Evolutionary conservation across 2,797 vertebrate species (phyloP), one percentile per base, ranked within the genome.

Genomic region (Falco biarmicus): DNA sequence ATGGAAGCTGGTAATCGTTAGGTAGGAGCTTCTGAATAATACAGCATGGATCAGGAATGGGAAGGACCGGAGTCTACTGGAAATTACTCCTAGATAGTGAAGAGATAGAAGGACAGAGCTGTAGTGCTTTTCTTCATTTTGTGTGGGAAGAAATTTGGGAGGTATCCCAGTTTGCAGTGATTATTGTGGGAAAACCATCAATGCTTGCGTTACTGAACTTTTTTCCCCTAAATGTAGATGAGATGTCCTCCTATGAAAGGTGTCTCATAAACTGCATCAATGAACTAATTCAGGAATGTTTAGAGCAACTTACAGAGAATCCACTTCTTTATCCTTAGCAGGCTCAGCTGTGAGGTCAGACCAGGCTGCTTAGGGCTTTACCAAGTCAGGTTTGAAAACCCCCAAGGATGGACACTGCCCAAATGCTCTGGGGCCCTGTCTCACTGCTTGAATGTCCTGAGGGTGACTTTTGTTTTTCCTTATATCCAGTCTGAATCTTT

Each of bases 281-380:
- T 93, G 89, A 65, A 39, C 28, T 60, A 86, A 90, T 96, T 96
- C 90, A 96, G 80, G 32, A 89, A 84, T 13, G 43, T 20, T 87
- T 73, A 89, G 32, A 79, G 59, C 77, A 82, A 60, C 64, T n/a
- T 25, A 75, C 4, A 74, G 57, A 95, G 79, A 96, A 96, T 82
- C 28, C 5, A 3, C 32, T 26, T 48, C 48, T 95, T 82, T 89
- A 59, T 87, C 74, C 68, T 89, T 43, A 65, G 59, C 32, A 81
- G 61, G 50, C 74, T 93, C 39, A 89, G 93, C 59, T 84, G 80
- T 31, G 66, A 93, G 90, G 80, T 96, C 92, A 95, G 66, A 90
- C 31, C 66, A 79, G 92, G 88, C 39, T 95, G 59, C 74, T 84
- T 15, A 69, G 59, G 54, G 43, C 34, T 90, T 92, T 76, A 96